These are phyloP conservation scores for Malurus alboscapulatus DNA, from an alignment of 2,113 vertebrate genomes.

Conservation along the genomic window DNA sequence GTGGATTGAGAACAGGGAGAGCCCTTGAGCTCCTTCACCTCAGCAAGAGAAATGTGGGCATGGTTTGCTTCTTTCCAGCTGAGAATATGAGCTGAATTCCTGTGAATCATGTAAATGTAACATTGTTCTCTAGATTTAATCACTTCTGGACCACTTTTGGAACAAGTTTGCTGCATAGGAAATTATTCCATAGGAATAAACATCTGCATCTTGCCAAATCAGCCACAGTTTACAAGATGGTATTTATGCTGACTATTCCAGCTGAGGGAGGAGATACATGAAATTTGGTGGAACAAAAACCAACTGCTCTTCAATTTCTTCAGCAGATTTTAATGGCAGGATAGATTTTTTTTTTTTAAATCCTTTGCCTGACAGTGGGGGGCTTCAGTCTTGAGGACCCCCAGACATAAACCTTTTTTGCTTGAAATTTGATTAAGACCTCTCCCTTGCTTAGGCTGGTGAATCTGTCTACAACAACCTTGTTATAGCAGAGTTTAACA, in stretches of 20 bases:
- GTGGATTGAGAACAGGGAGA: slow-evolving; percentile 45
- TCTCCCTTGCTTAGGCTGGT: neutral
- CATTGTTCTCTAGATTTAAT: neutral
- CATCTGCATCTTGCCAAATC: neutral
- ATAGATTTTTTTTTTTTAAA: neutral
- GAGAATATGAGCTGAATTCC: neutral
- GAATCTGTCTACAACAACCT: neutral
- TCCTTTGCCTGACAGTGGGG: neutral
- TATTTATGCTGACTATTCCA: neutral
- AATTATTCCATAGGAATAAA: neutral
- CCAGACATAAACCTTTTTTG: neutral
- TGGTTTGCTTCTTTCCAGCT: neutral
- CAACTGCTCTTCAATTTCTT: neutral
- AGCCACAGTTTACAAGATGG: neutral
- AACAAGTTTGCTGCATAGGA: neutral
- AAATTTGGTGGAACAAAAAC: neutral
- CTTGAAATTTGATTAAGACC: neutral
- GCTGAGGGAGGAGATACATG: neutral
- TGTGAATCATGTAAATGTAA: neutral
- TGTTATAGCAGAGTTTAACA: neutral
- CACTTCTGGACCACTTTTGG: neutral
- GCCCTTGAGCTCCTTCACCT: neutral
- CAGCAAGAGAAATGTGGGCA: neutral
- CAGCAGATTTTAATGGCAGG: neutral
- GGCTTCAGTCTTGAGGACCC: neutral